Conservation (phyloP, 92 coral and sea anemone genomes). For the Galaxea fascicularis region DNA sequence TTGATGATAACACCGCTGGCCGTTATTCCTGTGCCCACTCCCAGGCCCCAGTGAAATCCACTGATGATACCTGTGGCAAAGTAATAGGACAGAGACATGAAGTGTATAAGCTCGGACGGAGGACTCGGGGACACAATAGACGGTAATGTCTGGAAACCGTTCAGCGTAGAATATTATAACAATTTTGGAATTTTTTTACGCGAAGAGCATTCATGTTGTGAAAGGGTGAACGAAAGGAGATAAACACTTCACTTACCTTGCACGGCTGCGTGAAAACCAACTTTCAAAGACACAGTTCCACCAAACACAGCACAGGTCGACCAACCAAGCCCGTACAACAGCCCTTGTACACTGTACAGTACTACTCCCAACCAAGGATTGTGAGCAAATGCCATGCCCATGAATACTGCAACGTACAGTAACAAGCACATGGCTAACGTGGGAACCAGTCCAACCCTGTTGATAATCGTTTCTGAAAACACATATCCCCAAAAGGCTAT, state of each 20-base stretch:
- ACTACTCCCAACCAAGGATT: constrained; percentile 57
- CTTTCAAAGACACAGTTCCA: constrained; percentile 42
- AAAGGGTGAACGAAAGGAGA: too few species aligned
- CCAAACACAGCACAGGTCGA: constrained; percentile 51
- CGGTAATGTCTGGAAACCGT: too few species aligned
- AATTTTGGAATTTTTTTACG: too few species aligned
- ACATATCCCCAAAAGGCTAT: constrained; percentile 20
- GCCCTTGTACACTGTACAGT: constrained; percentile 35
- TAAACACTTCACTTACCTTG: background rate
- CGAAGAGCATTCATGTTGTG: too few species aligned
- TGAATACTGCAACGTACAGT: constrained; percentile 15
- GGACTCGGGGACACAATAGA: too few species aligned
- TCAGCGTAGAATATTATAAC: too few species aligned
- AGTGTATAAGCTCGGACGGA: too few species aligned
- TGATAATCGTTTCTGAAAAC: constrained; percentile 25
- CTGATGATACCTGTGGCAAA: constrained; percentile 22
- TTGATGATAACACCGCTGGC: constrained; percentile 38
- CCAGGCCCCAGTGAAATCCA: constrained; percentile 48
- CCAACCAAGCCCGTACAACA: constrained; percentile 49
- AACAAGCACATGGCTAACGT: constrained; percentile 25
- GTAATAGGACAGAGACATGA: background rate
- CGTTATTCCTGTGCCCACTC: constrained; percentile 20
- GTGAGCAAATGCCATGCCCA: constrained; percentile 37
- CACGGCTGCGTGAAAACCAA: constrained; percentile 50
- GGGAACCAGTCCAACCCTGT: constrained; percentile 27